These are phyloP conservation scores for Enhydra lutris DNA, from an alignment of 2,113 vertebrate species.

Conservation along the genomic window DNA sequence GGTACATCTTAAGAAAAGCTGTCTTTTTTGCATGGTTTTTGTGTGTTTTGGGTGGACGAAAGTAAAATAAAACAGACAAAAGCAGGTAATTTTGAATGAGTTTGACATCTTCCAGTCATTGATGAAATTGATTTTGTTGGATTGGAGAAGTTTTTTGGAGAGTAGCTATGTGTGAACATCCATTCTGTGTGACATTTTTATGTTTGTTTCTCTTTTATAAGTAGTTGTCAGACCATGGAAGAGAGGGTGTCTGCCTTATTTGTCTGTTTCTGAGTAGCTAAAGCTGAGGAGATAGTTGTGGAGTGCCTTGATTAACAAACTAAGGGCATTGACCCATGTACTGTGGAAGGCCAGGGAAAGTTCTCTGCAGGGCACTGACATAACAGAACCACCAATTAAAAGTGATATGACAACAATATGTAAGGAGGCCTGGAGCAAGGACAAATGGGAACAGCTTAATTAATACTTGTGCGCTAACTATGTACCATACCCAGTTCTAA, in stretches of 20 bases:
- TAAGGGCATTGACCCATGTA: neutral
- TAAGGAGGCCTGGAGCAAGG: neutral
- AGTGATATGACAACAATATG: neutral
- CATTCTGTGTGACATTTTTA: neutral
- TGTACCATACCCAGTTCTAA: neutral
- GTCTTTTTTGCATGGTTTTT: neutral
- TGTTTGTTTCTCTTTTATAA: slow-evolving; percentile 3
- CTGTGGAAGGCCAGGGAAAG: neutral
- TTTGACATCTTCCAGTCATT: neutral
- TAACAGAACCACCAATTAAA: neutral
- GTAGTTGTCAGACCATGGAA: neutral
- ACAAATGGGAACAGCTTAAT: neutral
- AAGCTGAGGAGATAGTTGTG: neutral
- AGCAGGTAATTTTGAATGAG: slow-evolving; percentile 10
- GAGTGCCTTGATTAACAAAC: neutral
- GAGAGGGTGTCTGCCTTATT: neutral
- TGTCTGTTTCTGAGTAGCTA: slow-evolving; percentile 32
- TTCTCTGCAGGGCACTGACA: neutral
- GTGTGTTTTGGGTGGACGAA: neutral
- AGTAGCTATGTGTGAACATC: neutral
- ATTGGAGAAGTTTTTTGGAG: neutral
- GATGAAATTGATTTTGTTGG: neutral
- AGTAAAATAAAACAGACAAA: slow-evolving; percentile 15
- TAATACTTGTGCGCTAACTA: neutral
- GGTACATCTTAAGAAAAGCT: neutral